Evolutionary conservation across 2,888 invertebrate genomes (phyloP).

Genomic region (Drosophila borborema): DNA sequence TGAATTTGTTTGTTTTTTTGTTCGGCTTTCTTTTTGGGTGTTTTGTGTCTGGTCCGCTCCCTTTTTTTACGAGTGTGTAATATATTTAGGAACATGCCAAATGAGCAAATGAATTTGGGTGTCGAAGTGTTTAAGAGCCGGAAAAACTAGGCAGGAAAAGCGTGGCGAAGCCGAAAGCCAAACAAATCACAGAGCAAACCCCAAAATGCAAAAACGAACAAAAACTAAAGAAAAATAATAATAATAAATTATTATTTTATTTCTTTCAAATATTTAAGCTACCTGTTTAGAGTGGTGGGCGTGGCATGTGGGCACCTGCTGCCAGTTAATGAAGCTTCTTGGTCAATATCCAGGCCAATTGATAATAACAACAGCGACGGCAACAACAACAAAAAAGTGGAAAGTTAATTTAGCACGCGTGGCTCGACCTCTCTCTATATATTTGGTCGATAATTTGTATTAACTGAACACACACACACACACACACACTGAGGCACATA

Average conservation of each 20-base stretch:
- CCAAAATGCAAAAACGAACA: slow-evolving; percentile 16
- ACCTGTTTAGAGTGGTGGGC: slow-evolving; percentile 2
- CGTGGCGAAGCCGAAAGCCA: slow-evolving; percentile 8
- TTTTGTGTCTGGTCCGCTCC: neutral
- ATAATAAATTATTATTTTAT: slow-evolving; percentile 9
- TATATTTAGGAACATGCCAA: slow-evolving; percentile 28
- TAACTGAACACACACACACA: slow-evolving; percentile 33
- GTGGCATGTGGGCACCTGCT: slow-evolving; percentile 7
- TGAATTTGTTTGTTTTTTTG: neutral
- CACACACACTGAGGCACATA: slow-evolving; percentile 14
- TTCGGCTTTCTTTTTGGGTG: neutral
- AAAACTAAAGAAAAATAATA: neutral
- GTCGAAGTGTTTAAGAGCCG: slow-evolving; percentile 43
- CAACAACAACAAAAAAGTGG: slow-evolving; percentile 7
- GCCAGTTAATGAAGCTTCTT: slow-evolving; percentile 42
- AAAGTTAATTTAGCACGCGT: slow-evolving; percentile 51
- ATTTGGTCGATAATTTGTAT: slow-evolving; percentile 74
- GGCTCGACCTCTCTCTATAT: slow-evolving; percentile 44
- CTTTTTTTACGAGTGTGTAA: slow-evolving; percentile 43
- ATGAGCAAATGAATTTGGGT: slow-evolving; percentile 58
- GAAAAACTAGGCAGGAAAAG: slow-evolving; percentile 16
- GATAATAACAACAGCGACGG: slow-evolving; percentile 15
- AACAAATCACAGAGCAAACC: slow-evolving; percentile 39
- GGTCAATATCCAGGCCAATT: slow-evolving; percentile 64
- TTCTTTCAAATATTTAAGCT: slow-evolving; percentile 43